phyloP scores from a whole-genome alignment of 2,888 invertebrate species.

The Dryocosmus kuriphilus region DNA sequence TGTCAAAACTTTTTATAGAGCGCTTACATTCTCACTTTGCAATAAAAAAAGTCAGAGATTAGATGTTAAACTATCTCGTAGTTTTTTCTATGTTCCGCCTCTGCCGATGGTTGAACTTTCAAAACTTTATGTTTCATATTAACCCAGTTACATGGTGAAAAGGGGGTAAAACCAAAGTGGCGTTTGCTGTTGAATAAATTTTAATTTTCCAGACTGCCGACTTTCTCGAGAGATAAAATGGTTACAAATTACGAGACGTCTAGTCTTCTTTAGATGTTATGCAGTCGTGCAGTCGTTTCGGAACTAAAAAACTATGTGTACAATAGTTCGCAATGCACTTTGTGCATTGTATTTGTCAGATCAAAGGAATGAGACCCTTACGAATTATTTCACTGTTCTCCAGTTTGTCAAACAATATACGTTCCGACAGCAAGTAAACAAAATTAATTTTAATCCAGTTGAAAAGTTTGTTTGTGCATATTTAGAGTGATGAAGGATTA shows the following conservation, averaged over 20 bases:
- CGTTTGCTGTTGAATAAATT: constrained; percentile 13
- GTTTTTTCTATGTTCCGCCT: neutral
- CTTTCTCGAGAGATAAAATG: neutral
- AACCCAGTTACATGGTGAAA: constrained; percentile 26
- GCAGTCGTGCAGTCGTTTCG: neutral
- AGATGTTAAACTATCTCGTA: neutral
- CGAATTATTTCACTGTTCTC: neutral
- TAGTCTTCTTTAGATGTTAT: neutral
- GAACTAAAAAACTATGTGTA: neutral
- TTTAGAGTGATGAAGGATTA: no score
- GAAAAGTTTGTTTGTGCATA: no score
- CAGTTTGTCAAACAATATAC: neutral
- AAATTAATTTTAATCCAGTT: no score
- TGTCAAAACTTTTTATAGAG: neutral
- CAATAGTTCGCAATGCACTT: neutral
- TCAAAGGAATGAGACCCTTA: neutral
- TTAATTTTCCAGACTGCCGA: neutral
- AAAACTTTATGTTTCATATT: constrained; percentile 20
- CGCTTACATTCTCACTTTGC: neutral
- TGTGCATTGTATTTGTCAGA: neutral
- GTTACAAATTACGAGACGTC: neutral
- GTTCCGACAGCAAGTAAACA: neutral
- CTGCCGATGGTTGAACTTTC: neutral
- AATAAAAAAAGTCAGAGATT: neutral
- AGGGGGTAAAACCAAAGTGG: constrained; percentile 23